Percentiles rank a stretch among this genome's conserved stretches.
Evolutionary conservation across 23 tunicate species (phyloP).

Genomic region (Botrylloides violaceus): DNA sequence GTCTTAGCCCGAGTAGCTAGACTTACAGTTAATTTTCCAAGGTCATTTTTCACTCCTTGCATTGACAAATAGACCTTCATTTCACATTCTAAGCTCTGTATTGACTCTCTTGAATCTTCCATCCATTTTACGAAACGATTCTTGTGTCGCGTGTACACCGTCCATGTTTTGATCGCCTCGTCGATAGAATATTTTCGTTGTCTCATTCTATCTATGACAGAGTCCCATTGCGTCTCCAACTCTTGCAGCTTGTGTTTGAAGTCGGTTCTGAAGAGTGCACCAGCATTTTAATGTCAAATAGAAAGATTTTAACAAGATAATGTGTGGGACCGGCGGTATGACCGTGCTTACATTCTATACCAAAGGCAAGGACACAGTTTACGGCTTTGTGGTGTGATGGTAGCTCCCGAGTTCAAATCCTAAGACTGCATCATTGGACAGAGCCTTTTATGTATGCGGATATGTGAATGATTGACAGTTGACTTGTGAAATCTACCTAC

Average conservation of each 20-base stretch:
- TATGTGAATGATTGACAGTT: no score
- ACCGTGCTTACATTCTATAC: no score
- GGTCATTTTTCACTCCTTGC: constrained; percentile 8
- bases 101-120: background rate
- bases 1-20: no score
- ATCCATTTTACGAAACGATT: constrained; percentile 13
- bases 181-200: constrained; percentile 27
- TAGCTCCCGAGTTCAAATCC: no score
- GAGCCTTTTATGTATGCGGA: no score
- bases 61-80: constrained; percentile 2
- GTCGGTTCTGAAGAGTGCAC: constrained; percentile 22
- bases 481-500: background rate
- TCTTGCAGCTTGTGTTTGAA: constrained; percentile 26
- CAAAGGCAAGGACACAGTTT: no score
- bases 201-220: constrained; percentile 25
- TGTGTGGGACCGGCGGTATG: no score
- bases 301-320: no score
- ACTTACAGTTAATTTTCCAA: constrained; percentile 11
- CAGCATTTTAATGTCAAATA: no score
- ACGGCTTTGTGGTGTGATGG: no score
- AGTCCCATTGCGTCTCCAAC: constrained; percentile 42
- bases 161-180: constrained; percentile 30
- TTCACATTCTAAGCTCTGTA: constrained; percentile 7
- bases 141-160: constrained; percentile 20
- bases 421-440: no score